phyloP scores from a whole-genome alignment of 2,113 vertebrate genomes.

The Nothocercus julius region DNA sequence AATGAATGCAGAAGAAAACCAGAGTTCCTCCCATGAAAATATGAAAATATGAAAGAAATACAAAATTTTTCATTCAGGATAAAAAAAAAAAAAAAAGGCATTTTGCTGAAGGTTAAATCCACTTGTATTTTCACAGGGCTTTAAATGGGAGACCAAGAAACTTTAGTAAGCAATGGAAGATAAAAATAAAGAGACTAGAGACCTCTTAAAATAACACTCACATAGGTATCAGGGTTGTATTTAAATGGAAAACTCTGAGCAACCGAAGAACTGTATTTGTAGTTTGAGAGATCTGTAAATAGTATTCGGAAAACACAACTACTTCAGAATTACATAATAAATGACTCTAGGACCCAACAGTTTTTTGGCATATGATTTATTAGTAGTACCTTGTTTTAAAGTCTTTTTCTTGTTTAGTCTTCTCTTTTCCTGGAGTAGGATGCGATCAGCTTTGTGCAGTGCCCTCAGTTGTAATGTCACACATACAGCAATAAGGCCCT shows the following conservation, averaged over 20 bases:
- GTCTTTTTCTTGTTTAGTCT: not conserved
- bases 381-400: not conserved
- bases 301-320: not conserved
- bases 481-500: accelerated
- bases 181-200: slow-evolving; percentile 39
- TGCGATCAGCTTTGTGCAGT: not conserved
- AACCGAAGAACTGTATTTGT: slow-evolving; percentile 24
- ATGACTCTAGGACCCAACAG: not conserved
- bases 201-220: slow-evolving; percentile 37
- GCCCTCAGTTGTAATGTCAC: not conserved
- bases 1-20: not conserved
- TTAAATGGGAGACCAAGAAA: slow-evolving; percentile 2
- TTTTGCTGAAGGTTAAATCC: slow-evolving; percentile 23
- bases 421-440: not conserved
- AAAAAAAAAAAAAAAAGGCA: not conserved
- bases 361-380: not conserved
- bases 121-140: slow-evolving; percentile 24
- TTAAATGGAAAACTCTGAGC: not conserved
- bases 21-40: not conserved
- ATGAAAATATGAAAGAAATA: slow-evolving; percentile 6
- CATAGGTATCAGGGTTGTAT: not conserved
- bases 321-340: not conserved
- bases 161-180: not conserved
- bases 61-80: not conserved
- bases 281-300: slow-evolving; percentile 7